Conservation (phyloP, 1,140 invertebrate species). For the Goniozus legneri region DNA sequence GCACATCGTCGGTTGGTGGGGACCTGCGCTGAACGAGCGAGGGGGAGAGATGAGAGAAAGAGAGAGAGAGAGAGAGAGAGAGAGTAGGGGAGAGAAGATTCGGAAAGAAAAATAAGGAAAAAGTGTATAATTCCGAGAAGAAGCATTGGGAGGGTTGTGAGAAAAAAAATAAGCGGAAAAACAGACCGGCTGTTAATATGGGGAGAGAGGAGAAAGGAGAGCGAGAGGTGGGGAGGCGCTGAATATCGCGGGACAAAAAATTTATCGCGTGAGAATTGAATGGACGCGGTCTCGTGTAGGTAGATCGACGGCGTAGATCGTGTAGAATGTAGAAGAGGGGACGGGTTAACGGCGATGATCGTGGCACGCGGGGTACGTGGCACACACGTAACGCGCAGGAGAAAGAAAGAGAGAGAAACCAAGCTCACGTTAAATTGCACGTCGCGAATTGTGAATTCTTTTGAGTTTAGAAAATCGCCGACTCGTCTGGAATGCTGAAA, state of each 20-base stretch:
- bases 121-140: no score
- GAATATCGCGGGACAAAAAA: no score
- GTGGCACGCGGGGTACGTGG: background rate
- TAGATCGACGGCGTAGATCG: constrained; percentile 17
- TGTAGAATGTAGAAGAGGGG: constrained; percentile 26
- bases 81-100: no score
- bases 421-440: constrained; percentile 16
- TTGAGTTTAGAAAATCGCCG: constrained; percentile 17
- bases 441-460: constrained; percentile 18
- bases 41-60: background rate
- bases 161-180: no score
- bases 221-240: no score
- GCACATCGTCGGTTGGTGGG: constrained; percentile 7
- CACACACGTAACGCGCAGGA: constrained; percentile 17
- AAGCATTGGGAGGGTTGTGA: no score
- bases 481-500: constrained; percentile 11
- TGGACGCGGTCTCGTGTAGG: constrained; percentile 17
- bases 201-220: no score
- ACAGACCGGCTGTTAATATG: no score
- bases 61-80: background rate
- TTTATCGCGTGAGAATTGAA: constrained; percentile 18
- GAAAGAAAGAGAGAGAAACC: no score
- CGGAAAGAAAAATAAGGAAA: no score
- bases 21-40: background rate
- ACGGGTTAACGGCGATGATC: constrained; percentile 1